Percentiles rank a stretch among this genome's conserved stretches.
These are phyloP conservation scores for Acanthiza pusilla DNA, from an alignment of 2,797 vertebrate species.

Conservation along the genomic window DNA sequence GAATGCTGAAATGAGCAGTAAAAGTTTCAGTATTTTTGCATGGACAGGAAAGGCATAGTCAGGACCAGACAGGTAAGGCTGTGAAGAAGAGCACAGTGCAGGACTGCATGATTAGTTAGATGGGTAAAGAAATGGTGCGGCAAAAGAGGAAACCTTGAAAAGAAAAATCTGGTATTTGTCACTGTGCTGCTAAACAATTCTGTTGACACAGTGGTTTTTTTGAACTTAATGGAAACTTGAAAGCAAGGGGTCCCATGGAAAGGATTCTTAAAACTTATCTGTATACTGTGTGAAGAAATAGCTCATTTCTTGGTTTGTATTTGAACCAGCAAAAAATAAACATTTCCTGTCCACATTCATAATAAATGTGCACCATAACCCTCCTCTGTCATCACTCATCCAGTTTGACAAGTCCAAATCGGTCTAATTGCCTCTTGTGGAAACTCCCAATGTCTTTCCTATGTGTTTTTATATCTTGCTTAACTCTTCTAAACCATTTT, in stretches of 20 bases:
- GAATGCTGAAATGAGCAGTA: neutral
- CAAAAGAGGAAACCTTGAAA: neutral
- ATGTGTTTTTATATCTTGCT: neutral
- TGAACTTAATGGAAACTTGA: neutral
- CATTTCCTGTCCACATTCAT: conserved; percentile 5
- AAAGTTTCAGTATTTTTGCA: neutral
- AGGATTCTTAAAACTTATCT: neutral
- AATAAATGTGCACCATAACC: neutral
- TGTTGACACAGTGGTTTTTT: neutral
- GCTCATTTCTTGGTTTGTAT: neutral
- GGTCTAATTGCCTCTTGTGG: neutral
- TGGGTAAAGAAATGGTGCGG: neutral
- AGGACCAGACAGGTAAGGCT: neutral
- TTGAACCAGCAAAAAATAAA: neutral
- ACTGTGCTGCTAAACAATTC: neutral
- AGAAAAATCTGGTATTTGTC: neutral
- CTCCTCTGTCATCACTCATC: neutral
- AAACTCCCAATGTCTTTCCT: neutral
- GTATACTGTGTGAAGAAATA: neutral
- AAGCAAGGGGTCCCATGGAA: neutral
- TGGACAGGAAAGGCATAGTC: neutral
- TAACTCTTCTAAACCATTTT: neutral
- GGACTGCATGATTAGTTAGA: neutral
- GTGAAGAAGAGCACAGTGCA: neutral
- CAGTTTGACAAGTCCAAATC: neutral